Percentiles rank a stretch among this genome's conserved stretches.
These are phyloP conservation scores for Cephus cinctus DNA, from an alignment of 1,140 invertebrate species.

Conservation along the genomic window DNA sequence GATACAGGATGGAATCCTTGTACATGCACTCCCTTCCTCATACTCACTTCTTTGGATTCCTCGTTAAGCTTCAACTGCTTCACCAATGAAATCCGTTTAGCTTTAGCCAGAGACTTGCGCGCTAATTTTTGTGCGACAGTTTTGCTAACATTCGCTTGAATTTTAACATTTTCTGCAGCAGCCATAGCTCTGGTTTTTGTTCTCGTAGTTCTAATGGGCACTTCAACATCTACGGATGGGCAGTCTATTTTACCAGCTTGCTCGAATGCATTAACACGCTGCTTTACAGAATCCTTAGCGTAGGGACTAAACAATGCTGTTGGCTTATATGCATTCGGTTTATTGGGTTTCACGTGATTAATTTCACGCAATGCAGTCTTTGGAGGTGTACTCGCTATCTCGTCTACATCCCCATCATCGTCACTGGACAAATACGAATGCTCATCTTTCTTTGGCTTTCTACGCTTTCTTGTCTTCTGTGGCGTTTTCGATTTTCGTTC, in stretches of 20 bases:
- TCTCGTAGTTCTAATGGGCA: conserved; percentile 42
- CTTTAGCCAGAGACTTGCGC: conserved; percentile 43
- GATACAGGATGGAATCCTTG: no score
- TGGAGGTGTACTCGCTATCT: conserved; percentile 23
- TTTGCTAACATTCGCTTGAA: conserved; percentile 10
- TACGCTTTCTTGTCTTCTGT: conserved; percentile 9
- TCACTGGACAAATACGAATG: conserved; percentile 16
- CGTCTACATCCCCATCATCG: conserved; percentile 35
- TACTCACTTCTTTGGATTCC: conserved; percentile 42
- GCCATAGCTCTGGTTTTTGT: conserved; percentile 49
- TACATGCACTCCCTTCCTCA: conserved; percentile 20
- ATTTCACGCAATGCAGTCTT: conserved; percentile 5
- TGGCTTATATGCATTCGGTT: conserved; percentile 33
- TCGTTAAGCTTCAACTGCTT: conserved; percentile 34
- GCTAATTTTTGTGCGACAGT: conserved; percentile 34
- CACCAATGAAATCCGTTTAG: conserved; percentile 41
- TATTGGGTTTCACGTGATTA: conserved; percentile 11
- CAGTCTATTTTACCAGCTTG: conserved; percentile 44
- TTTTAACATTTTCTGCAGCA: conserved; percentile 21
- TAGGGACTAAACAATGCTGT: conserved; percentile 57
- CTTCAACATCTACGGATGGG: conserved; percentile 25
- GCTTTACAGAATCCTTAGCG: conserved; percentile 61
- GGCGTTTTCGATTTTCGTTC: conserved; percentile 1
- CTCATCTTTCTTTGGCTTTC: conserved; percentile 9
- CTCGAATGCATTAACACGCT: conserved; percentile 64